Evolutionary conservation across 2,797 vertebrate genomes (phyloP), one percentile per base, ranked within the genome.

Genomic region (Cyclura pinguis): DNA sequence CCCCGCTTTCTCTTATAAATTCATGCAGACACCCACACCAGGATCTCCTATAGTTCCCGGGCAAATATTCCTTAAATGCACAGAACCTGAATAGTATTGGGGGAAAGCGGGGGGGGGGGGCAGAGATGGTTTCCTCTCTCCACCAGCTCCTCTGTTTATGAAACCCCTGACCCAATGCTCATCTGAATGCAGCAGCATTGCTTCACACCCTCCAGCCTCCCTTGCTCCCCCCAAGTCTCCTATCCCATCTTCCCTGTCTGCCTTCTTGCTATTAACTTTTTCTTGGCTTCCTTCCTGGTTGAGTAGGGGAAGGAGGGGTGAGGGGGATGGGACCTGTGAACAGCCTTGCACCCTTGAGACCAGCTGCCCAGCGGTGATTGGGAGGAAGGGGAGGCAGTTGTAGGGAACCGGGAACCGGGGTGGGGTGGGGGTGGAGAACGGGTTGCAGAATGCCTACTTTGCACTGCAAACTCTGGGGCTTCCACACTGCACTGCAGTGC

Each of bases 401-500:
- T 18, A 20, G 35, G 73, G 16, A 42, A 76, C 18, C 5, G 35
- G 73, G 16, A 42, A 76, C 18, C 20, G 20, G 18, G 6, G 35
- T 4, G 35, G 18, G 73, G 73, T 22, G 64, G 35, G 32, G 18
- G 50, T 22, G 6, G 35, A 4, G 59, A 50, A 78, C 3, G 22
- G 81, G 52, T 89, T 89, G 88, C 59, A 67, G 73, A 69, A 76
- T 52, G 88, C 57, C 73, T 77, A 73, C 57, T 89, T 78, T 78
- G 81, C 81, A 84, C 88, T 78, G 81, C 80, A 90, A 90, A 80
- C 86, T 89, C 88, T 74, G 85, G 73, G 82, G 85, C 38, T 88
- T 84, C 88, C 88, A 83, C 57, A 89, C 93, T 92, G 92, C 91
- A 94, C 82, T 93, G 92, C 93, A 32, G 90, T 86, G 74, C 73